Evolutionary conservation across 2,888 invertebrate genomes (phyloP).

Genomic region (Myopa testacea): DNA sequence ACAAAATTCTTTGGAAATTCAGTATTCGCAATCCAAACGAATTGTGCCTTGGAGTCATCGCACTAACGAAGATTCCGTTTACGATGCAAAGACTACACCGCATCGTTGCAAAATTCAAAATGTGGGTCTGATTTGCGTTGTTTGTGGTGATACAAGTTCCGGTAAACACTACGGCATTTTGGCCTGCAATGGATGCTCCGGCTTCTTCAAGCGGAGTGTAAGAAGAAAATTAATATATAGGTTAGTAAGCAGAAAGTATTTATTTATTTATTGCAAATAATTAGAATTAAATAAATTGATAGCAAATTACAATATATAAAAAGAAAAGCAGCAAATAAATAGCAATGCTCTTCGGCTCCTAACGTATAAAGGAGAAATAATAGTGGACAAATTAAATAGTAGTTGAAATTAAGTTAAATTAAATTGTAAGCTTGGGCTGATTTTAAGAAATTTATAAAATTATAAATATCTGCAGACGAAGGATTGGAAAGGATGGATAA

Average conservation of each 20-base stretch:
- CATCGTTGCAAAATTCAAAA: conserved; percentile 71
- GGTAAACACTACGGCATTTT: conserved; percentile 98
- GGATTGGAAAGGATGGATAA: no score
- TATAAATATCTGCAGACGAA: no score
- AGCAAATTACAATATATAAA: no score
- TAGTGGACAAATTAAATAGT: no score
- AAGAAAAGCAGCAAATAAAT: no score
- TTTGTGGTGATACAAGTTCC: conserved; percentile 96
- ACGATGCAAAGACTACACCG: conserved; percentile 51
- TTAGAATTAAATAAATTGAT: no score
- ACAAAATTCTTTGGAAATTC: conserved; percentile 61
- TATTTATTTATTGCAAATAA: no score
- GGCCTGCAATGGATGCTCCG: conserved; percentile 99
- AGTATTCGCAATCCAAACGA: conserved; percentile 64
- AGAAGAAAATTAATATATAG: conserved; percentile 96
- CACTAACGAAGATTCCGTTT: conserved; percentile 55
- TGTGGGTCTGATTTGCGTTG: conserved; percentile 90
- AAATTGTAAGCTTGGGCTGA: no score
- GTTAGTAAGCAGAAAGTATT: conserved; percentile 70
- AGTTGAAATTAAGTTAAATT: no score
- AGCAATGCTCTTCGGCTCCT: no score
- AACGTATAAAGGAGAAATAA: no score
- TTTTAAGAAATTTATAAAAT: no score
- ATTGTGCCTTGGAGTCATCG: conserved; percentile 66
- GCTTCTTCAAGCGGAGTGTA: conserved; percentile 98